These are phyloP conservation scores for Zaprionus nigranus DNA, from an alignment of 1,140 invertebrate species.

Conservation along the genomic window DNA sequence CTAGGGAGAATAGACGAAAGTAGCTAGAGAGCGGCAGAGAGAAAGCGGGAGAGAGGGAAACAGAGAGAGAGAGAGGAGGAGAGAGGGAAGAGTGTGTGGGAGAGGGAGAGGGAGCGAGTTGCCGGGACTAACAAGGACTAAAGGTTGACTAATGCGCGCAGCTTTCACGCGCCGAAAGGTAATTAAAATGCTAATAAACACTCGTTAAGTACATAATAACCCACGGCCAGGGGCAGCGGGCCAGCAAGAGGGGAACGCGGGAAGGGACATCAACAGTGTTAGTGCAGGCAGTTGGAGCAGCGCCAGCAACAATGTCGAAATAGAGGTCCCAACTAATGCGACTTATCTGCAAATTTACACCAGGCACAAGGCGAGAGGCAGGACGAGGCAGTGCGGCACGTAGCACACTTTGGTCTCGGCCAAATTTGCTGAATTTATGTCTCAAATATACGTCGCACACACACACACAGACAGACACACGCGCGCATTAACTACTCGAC, in stretches of 20 bases:
- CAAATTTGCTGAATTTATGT: slow-evolving; percentile 75
- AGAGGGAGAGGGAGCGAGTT: not conserved
- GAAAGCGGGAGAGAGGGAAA: not conserved
- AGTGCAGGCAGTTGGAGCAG: not conserved
- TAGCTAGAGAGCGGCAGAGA: not conserved
- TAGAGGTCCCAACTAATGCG: slow-evolving; percentile 70
- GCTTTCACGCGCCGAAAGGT: slow-evolving; percentile 80
- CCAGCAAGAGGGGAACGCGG: not conserved
- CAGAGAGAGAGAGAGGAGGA: not conserved
- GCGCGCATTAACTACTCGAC: slow-evolving; percentile 5
- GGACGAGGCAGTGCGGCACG: slow-evolving; percentile 32
- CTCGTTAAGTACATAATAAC: slow-evolving; percentile 82
- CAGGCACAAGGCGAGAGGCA: slow-evolving; percentile 25
- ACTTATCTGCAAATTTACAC: slow-evolving; percentile 82
- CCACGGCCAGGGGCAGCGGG: slow-evolving; percentile 28
- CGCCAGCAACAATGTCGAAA: slow-evolving; percentile 28
- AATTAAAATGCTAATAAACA: slow-evolving; percentile 83
- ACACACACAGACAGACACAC: slow-evolving; percentile 38
- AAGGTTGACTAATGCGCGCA: slow-evolving; percentile 73
- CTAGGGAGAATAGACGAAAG: not conserved
- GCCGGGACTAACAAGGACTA: slow-evolving; percentile 42
- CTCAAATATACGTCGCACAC: slow-evolving; percentile 68
- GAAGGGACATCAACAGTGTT: not conserved
- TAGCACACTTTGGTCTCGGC: slow-evolving; percentile 44
- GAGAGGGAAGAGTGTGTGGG: not conserved